Evolutionary conservation across 2,888 invertebrate genomes (phyloP).

Genomic region (Pollenia angustigena): DNA sequence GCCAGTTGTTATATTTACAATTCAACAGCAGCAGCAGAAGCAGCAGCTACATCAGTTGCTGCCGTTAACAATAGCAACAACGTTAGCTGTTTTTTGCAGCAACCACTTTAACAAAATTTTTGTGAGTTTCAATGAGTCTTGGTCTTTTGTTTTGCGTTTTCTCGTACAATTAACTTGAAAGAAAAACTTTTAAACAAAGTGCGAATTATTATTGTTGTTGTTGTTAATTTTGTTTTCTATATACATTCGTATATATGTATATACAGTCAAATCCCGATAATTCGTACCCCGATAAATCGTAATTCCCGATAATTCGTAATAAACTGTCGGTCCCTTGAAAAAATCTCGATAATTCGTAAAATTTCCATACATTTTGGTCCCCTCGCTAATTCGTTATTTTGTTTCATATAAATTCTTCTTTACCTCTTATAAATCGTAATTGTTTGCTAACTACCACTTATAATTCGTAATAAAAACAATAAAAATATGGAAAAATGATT

Average conservation of each 20-base stretch:
- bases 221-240: conserved; percentile 54
- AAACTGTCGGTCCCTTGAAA: too few relatives aligned
- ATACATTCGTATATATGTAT: background rate
- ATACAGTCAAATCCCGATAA: too few relatives aligned
- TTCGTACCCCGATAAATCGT: too few relatives aligned
- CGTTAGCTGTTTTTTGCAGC: conserved; percentile 38
- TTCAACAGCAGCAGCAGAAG: conserved; percentile 1
- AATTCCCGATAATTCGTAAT: too few relatives aligned
- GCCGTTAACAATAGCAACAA: conserved; percentile 5
- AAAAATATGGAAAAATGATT: too few relatives aligned
- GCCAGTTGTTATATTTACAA: conserved; percentile 45
- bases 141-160: conserved; percentile 72
- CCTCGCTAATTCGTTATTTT: too few relatives aligned
- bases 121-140: conserved; percentile 73
- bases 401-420: too few relatives aligned
- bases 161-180: conserved; percentile 75
- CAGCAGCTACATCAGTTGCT: background rate
- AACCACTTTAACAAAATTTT: conserved; percentile 65
- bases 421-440: too few relatives aligned
- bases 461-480: too few relatives aligned
- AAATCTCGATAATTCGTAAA: too few relatives aligned
- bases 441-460: too few relatives aligned
- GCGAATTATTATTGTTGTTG: conserved; percentile 73
- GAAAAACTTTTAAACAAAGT: conserved; percentile 75
- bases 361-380: too few relatives aligned